Evolutionary conservation across 2,797 vertebrate species (phyloP).

Genomic region (Mormyrus proboscirostris): DNA sequence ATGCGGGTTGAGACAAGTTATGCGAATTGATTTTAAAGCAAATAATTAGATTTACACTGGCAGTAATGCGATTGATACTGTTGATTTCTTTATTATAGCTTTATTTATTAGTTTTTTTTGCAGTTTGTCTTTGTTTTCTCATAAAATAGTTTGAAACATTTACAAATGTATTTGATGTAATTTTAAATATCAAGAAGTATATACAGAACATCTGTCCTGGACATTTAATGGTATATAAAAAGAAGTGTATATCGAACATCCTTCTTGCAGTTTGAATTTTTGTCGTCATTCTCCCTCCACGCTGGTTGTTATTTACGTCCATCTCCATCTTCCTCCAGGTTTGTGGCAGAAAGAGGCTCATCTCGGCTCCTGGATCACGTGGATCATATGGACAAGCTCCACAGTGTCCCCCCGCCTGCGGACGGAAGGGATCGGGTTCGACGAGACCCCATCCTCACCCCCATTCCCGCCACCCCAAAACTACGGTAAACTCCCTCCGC

Average conservation of each 20-base stretch:
- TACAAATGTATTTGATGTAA: background rate
- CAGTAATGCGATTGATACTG: background rate
- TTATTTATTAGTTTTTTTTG: background rate
- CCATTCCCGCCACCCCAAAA: constrained; percentile 50
- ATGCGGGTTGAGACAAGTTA: background rate
- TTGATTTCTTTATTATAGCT: background rate
- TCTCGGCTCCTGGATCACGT: constrained; percentile 74
- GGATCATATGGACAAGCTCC: constrained; percentile 69
- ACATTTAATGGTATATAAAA: background rate
- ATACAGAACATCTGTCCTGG: background rate
- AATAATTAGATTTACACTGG: background rate
- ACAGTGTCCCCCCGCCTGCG: constrained; percentile 60
- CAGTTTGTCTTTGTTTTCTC: background rate
- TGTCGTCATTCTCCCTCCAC: background rate
- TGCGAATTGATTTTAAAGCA: background rate
- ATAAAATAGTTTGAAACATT: background rate
- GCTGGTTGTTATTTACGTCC: background rate
- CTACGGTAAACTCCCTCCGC: constrained; percentile 50
- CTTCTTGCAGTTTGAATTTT: background rate
- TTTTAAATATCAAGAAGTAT: background rate
- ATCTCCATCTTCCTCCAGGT: constrained; percentile 51
- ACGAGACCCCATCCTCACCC: constrained; percentile 10
- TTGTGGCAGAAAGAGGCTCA: constrained; percentile 72
- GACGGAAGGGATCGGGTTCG: constrained; percentile 33
- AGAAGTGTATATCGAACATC: background rate